Evolutionary conservation across 2,797 vertebrate species (phyloP).

Genomic region (Microctenopoma lineatum): DNA sequence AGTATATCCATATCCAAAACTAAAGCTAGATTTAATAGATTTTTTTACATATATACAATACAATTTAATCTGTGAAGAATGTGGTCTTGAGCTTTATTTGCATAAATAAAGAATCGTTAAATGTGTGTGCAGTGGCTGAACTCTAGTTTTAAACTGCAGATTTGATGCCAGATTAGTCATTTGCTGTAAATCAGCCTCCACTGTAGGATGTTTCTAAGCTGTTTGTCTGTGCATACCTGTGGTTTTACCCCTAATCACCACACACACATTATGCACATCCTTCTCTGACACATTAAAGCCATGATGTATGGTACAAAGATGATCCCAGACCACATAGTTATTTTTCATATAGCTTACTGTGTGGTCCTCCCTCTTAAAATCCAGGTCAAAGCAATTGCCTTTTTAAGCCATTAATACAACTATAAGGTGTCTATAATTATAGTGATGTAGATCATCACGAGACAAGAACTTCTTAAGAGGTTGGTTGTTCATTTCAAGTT

Average conservation of each 20-base stretch:
- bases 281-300: slow-evolving; percentile 28
- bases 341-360: slow-evolving; percentile 9
- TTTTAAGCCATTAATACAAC: slow-evolving; percentile 24
- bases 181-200: neutral
- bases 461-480: slow-evolving; percentile 4
- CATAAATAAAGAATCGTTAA: neutral
- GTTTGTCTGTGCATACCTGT: slow-evolving; percentile 41
- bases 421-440: neutral
- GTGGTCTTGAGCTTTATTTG: neutral
- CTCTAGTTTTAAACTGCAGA: neutral
- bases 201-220: slow-evolving; percentile 41
- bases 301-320: slow-evolving; percentile 36
- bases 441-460: slow-evolving; percentile 10
- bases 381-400: slow-evolving; percentile 19
- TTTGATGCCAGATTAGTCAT: slow-evolving; percentile 11
- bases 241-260: slow-evolving; percentile 32
- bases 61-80: neutral
- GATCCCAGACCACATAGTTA: slow-evolving; percentile 48
- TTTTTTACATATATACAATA: neutral
- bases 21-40: neutral
- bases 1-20: no score
- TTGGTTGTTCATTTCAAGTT: slow-evolving; percentile 4
- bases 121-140: neutral
- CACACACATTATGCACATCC: slow-evolving; percentile 45
- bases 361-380: slow-evolving; percentile 33